Evolutionary conservation across 2,888 invertebrate genomes (phyloP).

Genomic region (Notocelia uddmanniana): DNA sequence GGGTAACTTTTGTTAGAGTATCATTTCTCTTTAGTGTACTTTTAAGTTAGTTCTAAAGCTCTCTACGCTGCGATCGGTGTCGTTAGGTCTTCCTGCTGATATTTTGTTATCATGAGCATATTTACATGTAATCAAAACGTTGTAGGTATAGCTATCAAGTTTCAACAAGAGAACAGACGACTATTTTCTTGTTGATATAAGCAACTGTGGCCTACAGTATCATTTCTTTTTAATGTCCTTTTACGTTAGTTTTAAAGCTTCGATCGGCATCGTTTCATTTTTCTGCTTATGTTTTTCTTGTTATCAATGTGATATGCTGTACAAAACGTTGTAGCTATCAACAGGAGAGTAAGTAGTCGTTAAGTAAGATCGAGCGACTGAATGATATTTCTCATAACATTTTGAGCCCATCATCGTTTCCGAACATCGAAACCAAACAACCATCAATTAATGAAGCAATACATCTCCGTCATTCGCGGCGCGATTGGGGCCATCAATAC

Average conservation of each 20-base stretch:
- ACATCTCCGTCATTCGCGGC: constrained; percentile 64
- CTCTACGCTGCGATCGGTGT: background rate
- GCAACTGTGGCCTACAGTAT: too few relatives aligned
- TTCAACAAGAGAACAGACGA: too few relatives aligned
- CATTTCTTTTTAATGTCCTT: too few relatives aligned
- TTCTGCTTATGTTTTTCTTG: background rate
- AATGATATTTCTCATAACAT: constrained; percentile 31
- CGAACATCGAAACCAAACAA: constrained; percentile 54
- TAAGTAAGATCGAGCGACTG: constrained; percentile 32
- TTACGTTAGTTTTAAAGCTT: too few relatives aligned
- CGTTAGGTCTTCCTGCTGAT: background rate
- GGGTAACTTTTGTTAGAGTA: constrained; percentile 6
- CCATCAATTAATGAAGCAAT: constrained; percentile 66
- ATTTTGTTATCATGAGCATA: background rate
- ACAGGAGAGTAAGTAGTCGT: constrained; percentile 1
- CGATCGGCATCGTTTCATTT: background rate
- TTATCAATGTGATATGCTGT: background rate
- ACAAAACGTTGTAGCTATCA: background rate
- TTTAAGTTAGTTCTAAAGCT: background rate
- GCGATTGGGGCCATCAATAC: constrained; percentile 62
- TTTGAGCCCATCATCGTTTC: constrained; percentile 36
- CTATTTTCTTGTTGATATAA: too few relatives aligned
- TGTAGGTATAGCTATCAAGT: too few relatives aligned
- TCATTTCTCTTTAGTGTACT: background rate
- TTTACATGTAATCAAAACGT: background rate